Percentiles rank a stretch among this genome's conserved stretches.
Conservation (phyloP, 1,140 invertebrate species). For the Colletes latitarsis region DNA sequence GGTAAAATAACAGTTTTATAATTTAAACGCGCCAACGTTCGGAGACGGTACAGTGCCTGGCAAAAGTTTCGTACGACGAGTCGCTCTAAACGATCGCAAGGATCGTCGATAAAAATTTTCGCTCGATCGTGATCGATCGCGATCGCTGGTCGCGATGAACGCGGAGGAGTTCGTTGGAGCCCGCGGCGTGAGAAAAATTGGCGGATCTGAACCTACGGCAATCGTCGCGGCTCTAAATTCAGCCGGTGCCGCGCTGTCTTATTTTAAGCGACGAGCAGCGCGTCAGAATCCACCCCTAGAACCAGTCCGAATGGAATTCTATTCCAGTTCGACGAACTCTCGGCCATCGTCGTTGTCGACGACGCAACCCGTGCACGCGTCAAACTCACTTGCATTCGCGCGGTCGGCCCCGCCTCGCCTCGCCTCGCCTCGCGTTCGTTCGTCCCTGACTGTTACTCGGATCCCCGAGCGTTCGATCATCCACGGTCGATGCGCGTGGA, state of each 20-base stretch:
- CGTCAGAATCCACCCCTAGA: conserved; percentile 52
- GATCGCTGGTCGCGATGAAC: neutral
- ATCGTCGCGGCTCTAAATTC: conserved; percentile 44
- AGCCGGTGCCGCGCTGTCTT: conserved; percentile 27
- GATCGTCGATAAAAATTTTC: too few relatives aligned
- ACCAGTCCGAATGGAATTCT: conserved; percentile 52
- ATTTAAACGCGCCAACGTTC: too few relatives aligned
- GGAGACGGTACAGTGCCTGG: too few relatives aligned
- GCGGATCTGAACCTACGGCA: conserved; percentile 52
- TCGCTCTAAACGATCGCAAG: too few relatives aligned
- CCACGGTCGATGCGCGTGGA: conserved; percentile 53
- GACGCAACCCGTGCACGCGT: conserved; percentile 43
- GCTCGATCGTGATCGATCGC: too few relatives aligned
- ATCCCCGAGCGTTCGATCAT: conserved; percentile 50
- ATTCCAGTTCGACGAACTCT: conserved; percentile 54
- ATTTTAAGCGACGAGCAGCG: conserved; percentile 35
- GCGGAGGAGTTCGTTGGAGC: neutral
- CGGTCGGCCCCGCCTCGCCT: neutral
- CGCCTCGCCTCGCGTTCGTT: neutral
- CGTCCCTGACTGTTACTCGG: conserved; percentile 43
- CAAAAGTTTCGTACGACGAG: too few relatives aligned
- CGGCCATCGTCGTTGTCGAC: conserved; percentile 32
- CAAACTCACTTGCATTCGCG: conserved; percentile 37
- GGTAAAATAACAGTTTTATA: too few relatives aligned
- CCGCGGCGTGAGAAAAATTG: conserved; percentile 9